Evolutionary conservation across 2,888 invertebrate genomes (phyloP).

Genomic region (Anthoptus insignis): DNA sequence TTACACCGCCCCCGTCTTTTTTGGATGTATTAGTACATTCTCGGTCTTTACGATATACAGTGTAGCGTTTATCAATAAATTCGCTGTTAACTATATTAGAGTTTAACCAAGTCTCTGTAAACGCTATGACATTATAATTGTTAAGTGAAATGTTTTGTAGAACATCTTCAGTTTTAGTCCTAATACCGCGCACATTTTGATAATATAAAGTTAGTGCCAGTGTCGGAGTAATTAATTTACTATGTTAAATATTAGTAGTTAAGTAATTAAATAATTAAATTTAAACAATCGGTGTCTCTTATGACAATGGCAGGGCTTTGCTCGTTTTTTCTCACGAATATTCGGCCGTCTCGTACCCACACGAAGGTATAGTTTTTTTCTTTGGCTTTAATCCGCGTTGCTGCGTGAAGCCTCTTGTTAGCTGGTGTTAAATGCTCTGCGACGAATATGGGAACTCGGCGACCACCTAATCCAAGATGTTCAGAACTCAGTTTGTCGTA

Average conservation of each 20-base stretch:
- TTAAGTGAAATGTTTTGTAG: conserved; percentile 21
- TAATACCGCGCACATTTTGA: conserved; percentile 34
- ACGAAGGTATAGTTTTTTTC: conserved; percentile 49
- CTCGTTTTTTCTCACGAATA: conserved; percentile 42
- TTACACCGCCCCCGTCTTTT: conserved; percentile 35
- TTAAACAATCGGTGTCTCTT: conserved; percentile 29
- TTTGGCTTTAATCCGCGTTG: conserved; percentile 46
- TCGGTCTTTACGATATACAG: conserved; percentile 34
- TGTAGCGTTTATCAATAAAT: conserved; percentile 32
- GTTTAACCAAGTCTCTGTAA: conserved; percentile 42
- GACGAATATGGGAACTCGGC: conserved; percentile 45
- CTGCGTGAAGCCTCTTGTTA: conserved; percentile 51
- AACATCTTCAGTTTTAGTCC: conserved; percentile 35
- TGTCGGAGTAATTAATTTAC: not conserved
- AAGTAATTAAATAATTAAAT: conserved; percentile 6
- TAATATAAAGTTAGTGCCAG: conserved; percentile 30
- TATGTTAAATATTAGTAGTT: too few species aligned
- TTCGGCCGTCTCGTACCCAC: conserved; percentile 51
- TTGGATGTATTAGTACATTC: conserved; percentile 11
- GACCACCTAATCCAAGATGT: conserved; percentile 46
- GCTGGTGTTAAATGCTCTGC: conserved; percentile 48
- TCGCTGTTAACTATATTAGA: conserved; percentile 21
- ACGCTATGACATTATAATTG: conserved; percentile 32
- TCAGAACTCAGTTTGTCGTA: conserved; percentile 41
- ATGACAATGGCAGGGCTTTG: conserved; percentile 27